Evolutionary conservation across 2,888 invertebrate species (phyloP).

Genomic region (Volucella inflata): DNA sequence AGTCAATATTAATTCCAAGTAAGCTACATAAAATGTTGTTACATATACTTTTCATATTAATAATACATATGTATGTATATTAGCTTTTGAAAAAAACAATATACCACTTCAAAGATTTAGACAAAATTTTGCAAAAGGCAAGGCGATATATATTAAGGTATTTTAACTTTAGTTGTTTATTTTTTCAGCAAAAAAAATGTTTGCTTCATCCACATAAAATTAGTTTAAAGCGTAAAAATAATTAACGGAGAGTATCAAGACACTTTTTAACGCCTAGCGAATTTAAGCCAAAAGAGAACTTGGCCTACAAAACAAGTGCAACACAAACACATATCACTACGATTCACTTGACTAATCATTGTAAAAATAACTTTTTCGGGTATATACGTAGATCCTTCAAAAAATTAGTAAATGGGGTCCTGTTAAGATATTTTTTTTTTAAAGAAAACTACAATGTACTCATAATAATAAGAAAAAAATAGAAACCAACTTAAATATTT

Average conservation of each 20-base stretch:
- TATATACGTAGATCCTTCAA: constrained; percentile 15
- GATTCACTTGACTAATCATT: constrained; percentile 60
- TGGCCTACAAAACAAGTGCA: constrained; percentile 63
- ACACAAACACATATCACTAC: constrained; percentile 54
- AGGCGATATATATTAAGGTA: constrained; percentile 7
- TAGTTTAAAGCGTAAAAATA: constrained; percentile 38
- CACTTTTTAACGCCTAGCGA: constrained; percentile 44
- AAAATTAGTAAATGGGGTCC: constrained; percentile 15
- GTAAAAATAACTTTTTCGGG: constrained; percentile 31
- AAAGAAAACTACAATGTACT: constrained; percentile 36
- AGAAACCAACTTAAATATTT: constrained; percentile 60
- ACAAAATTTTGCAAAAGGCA: constrained; percentile 39
- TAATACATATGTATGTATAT: constrained; percentile 8
- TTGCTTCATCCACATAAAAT: constrained; percentile 18
- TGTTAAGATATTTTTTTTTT: constrained; percentile 18
- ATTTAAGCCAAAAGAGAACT: constrained; percentile 53
- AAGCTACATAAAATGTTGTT: constrained; percentile 46
- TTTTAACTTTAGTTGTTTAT: constrained; percentile 18
- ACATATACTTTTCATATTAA: constrained; percentile 37
- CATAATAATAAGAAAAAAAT: constrained; percentile 52
- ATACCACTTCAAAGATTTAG: constrained; percentile 46
- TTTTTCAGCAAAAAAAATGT: constrained; percentile 33
- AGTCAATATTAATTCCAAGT: constrained; percentile 45
- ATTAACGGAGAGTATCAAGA: constrained; percentile 43
- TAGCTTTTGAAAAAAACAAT: constrained; percentile 39